Evolutionary conservation across 2,797 vertebrate species (phyloP).

Genomic region (Pelobates cultripes): DNA sequence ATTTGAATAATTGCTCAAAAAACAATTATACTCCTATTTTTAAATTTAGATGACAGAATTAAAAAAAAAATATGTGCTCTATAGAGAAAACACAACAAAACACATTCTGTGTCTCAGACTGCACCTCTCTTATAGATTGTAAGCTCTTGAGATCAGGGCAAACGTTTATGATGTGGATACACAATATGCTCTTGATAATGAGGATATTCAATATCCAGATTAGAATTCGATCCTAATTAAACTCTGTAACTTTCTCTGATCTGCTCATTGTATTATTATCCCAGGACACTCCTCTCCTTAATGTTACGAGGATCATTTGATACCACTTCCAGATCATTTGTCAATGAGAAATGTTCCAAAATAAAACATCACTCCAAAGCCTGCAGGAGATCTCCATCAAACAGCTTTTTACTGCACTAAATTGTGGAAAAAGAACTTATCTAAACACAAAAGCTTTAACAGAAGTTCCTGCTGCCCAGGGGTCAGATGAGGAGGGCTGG

Average conservation of each 20-base stretch:
- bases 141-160: too few species aligned
- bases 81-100: too few species aligned
- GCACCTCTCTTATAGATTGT: too few species aligned
- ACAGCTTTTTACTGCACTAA: slow-evolving; percentile 21
- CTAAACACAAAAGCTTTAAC: slow-evolving; percentile 39
- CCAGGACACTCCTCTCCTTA: background rate
- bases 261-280: background rate
- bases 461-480: slow-evolving; percentile 36
- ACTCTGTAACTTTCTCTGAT: background rate
- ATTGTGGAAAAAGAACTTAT: slow-evolving; percentile 38
- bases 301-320: slow-evolving; percentile 26
- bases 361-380: slow-evolving; percentile 29
- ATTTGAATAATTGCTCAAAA: too few species aligned
- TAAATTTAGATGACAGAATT: too few species aligned
- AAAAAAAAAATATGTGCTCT: too few species aligned
- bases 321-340: slow-evolving; percentile 50
- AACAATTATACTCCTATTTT: too few species aligned
- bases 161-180: too few species aligned
- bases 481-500: slow-evolving; percentile 29
- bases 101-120: too few species aligned
- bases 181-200: too few species aligned
- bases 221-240: background rate
- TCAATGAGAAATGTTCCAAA: slow-evolving; percentile 49
- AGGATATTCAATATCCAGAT: too few species aligned
- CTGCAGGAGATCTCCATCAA: slow-evolving; percentile 38